phyloP scores from a whole-genome alignment of 2,888 invertebrate species.

The Calliopum simillimum region DNA sequence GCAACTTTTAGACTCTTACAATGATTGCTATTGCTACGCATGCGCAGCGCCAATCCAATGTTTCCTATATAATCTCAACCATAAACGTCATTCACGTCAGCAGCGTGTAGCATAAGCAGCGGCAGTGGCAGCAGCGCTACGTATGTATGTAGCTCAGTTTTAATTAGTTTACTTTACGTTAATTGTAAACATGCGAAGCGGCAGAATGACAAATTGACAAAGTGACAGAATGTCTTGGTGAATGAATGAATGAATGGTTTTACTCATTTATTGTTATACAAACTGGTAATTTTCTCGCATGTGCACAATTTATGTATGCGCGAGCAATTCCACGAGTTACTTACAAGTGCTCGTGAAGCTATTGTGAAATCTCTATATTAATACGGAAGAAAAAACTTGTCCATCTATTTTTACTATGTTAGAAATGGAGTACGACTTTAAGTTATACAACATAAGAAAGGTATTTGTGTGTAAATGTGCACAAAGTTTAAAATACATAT shows the following conservation, averaged over 20 bases:
- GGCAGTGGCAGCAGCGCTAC: not conserved
- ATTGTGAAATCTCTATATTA: too few species aligned
- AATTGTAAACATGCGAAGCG: conserved; percentile 18
- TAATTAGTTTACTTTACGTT: conserved; percentile 22
- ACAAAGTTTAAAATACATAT: too few species aligned
- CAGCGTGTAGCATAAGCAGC: not conserved
- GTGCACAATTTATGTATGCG: too few species aligned
- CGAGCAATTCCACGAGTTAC: too few species aligned
- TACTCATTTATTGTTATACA: too few species aligned
- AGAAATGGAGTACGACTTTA: too few species aligned
- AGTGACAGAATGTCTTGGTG: not conserved
- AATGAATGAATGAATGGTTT: conserved; percentile 10
- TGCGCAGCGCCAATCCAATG: not conserved
- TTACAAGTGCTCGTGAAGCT: too few species aligned
- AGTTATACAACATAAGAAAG: too few species aligned
- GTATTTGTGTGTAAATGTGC: too few species aligned
- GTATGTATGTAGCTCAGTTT: not conserved
- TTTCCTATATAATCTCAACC: not conserved
- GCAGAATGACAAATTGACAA: not conserved
- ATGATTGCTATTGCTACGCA: conserved; percentile 1
- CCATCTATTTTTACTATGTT: too few species aligned
- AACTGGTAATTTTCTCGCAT: too few species aligned
- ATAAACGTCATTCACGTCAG: not conserved
- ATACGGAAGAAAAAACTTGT: too few species aligned
- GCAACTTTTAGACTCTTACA: conserved; percentile 6